These are phyloP conservation scores for Spongilla lacustris DNA, from an alignment of 37 sponge, comb jelly and placozoan genomes.

Conservation along the genomic window DNA sequence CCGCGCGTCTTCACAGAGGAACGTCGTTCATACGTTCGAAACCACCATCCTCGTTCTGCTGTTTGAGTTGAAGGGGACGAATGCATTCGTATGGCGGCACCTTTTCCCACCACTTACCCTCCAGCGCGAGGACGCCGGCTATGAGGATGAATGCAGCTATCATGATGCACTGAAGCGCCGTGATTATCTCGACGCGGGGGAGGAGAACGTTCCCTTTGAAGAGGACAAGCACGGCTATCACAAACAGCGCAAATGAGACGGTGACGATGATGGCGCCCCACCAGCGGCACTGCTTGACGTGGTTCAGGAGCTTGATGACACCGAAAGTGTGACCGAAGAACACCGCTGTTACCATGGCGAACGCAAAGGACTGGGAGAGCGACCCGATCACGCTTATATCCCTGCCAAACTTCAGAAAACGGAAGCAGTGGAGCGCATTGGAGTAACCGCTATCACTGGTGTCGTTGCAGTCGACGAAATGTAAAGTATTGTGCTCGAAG, in stretches of 20 bases:
- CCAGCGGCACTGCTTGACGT: conserved; percentile 20
- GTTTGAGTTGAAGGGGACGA: background rate
- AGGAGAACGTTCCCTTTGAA: background rate
- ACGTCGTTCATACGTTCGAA: background rate
- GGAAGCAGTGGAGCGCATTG: conserved; percentile 52
- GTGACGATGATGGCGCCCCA: conserved; percentile 42
- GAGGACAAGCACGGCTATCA: background rate
- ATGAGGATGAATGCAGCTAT: conserved; percentile 17
- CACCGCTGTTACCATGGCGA: conserved; percentile 38
- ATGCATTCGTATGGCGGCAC: background rate
- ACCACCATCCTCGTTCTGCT: background rate
- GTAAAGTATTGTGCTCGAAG: conserved; percentile 25
- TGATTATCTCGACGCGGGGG: conserved; percentile 8
- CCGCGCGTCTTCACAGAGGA: too few relatives aligned
- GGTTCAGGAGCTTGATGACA: conserved; percentile 38
- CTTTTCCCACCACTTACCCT: conserved; percentile 33
- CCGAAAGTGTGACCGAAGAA: conserved; percentile 28
- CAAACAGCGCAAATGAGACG: background rate
- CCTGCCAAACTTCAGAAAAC: conserved; percentile 47
- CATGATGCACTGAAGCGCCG: conserved; percentile 16
- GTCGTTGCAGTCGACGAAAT: conserved; percentile 37
- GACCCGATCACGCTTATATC: conserved; percentile 46
- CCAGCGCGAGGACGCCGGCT: conserved; percentile 24
- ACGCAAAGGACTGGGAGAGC: conserved; percentile 46
- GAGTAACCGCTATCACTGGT: background rate